A percentile compares a stretch with the other conserved stretches of the same genome.
Conservation (phyloP, 2,888 invertebrate genomes). For the Allygus modestus region DNA sequence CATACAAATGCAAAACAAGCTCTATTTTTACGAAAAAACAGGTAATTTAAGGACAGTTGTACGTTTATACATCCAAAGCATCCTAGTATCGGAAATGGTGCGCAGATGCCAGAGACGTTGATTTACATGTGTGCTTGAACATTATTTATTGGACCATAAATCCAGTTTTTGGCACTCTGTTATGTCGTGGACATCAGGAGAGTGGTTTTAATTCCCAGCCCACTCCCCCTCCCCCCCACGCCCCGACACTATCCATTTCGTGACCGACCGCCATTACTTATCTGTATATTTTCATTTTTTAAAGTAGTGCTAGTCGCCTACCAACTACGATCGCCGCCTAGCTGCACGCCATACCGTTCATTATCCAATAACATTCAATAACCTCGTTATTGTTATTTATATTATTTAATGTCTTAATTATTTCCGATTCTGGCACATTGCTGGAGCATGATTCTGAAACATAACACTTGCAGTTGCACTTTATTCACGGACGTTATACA, state of each 20-base stretch:
- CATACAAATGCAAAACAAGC: no score
- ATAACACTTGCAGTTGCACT: not conserved
- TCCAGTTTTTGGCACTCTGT: slow-evolving; percentile 50
- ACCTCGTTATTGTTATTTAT: slow-evolving; percentile 48
- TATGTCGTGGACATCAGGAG: slow-evolving; percentile 45
- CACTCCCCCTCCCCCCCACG: not conserved
- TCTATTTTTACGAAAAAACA: no score
- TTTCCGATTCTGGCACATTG: not conserved
- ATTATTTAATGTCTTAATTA: slow-evolving; percentile 50
- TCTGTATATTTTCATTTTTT: slow-evolving; percentile 59
- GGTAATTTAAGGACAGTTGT: no score
- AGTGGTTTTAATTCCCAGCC: slow-evolving; percentile 21
- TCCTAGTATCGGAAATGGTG: not conserved
- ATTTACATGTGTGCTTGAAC: slow-evolving; percentile 56
- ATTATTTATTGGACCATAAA: slow-evolving; percentile 50
- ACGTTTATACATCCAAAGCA: no score
- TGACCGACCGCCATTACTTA: slow-evolving; percentile 54
- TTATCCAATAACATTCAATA: slow-evolving; percentile 59
- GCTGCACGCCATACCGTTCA: slow-evolving; percentile 38
- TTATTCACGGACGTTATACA: no score
- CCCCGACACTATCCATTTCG: slow-evolving; percentile 37
- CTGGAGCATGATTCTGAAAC: not conserved
- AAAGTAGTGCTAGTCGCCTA: slow-evolving; percentile 35
- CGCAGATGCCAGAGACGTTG: not conserved
- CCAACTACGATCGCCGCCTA: not conserved